phyloP scores from a whole-genome alignment of 2,888 invertebrate genomes.

The Dysmachus trigonus region DNA sequence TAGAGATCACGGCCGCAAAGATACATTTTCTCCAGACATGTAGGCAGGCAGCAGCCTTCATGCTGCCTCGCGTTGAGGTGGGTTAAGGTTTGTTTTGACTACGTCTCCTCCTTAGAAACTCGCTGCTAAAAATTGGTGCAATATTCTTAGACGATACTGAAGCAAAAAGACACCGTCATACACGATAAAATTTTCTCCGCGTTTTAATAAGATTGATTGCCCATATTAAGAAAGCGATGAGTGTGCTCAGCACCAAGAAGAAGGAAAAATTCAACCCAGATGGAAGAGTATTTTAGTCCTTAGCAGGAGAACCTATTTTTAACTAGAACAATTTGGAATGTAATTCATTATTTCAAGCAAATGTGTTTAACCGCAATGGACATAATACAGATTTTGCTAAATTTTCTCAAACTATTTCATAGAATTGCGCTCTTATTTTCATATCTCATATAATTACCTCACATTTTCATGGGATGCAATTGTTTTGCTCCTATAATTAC shows the following conservation, averaged over 20 bases:
- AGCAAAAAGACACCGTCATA: conserved; percentile 17
- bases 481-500: too few relatives aligned
- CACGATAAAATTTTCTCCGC: conserved; percentile 35
- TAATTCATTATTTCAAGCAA: neutral
- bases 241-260: neutral
- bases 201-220: conserved; percentile 38
- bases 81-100: conserved; percentile 43
- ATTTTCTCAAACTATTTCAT: neutral
- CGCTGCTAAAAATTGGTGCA: conserved; percentile 30
- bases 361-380: neutral
- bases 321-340: neutral
- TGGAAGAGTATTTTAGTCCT: neutral
- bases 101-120: conserved; percentile 3
- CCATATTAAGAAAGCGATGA: conserved; percentile 27
- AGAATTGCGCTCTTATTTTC: neutral
- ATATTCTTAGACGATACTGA: conserved; percentile 24
- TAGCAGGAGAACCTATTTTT: neutral
- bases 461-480: too few relatives aligned
- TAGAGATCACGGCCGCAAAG: conserved; percentile 36
- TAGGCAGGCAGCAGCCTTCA: conserved; percentile 36
- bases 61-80: conserved; percentile 31
- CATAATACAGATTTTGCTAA: neutral
- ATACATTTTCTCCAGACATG: conserved; percentile 35
- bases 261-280: neutral
- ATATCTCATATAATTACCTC: too few relatives aligned